Conservation (phyloP, 2,797 vertebrate genomes). For the Lemur catta region DNA sequence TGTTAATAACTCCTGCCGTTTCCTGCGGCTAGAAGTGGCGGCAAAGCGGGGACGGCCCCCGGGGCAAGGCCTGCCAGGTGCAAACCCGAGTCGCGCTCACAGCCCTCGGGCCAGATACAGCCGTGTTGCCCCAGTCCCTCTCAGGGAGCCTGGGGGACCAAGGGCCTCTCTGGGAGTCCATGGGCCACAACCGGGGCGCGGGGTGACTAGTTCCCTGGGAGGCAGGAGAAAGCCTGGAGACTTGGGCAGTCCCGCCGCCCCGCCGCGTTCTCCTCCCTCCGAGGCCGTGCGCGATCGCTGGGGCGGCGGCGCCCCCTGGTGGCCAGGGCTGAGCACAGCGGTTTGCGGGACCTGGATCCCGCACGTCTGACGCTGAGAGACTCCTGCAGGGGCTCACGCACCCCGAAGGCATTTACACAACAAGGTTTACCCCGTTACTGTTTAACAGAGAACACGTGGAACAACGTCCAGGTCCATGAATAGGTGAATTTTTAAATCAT, state of each 20-base stretch:
- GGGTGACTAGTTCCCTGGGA: neutral
- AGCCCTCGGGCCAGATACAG: neutral
- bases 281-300: accelerated
- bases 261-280: accelerated
- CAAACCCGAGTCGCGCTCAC: neutral
- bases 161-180: neutral
- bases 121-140: neutral
- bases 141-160: neutral
- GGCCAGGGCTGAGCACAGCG: neutral
- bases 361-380: accelerated
- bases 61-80: neutral
- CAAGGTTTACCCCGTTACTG: neutral
- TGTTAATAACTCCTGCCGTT: neutral
- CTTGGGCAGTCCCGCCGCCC: too few relatives aligned
- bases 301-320: neutral
- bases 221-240: neutral
- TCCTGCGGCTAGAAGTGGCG: neutral
- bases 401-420: neutral
- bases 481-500: neutral
- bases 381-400: neutral
- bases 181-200: neutral
- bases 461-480: neutral
- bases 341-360: too few relatives aligned
- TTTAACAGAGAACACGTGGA: neutral
- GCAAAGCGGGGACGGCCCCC: neutral